phyloP scores from a whole-genome alignment of 2,888 invertebrate species.

The Machimus rusticus region DNA sequence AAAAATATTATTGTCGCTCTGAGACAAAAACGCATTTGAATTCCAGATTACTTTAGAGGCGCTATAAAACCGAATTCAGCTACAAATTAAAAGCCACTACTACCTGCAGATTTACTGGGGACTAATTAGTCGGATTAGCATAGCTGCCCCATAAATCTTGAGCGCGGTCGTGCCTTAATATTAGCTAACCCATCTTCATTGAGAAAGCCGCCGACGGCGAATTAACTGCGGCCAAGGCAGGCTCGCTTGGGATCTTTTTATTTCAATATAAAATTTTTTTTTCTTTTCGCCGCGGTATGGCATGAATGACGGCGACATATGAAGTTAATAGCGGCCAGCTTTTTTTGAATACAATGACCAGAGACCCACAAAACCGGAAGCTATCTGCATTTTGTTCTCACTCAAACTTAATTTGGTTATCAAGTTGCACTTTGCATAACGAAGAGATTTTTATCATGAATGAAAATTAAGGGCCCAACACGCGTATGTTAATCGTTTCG shows the following conservation, averaged over 20 bases:
- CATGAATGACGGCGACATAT: slow-evolving; percentile 1
- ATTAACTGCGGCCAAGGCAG: not conserved
- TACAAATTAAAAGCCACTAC: slow-evolving; percentile 12
- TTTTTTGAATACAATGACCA: slow-evolving; percentile 15
- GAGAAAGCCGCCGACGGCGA: not conserved
- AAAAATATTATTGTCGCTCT: not conserved
- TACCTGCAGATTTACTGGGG: slow-evolving; percentile 20
- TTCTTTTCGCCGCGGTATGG: not conserved
- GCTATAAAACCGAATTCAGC: slow-evolving; percentile 2
- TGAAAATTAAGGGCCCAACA: not conserved
- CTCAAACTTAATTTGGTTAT: not conserved
- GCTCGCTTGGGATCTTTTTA: not conserved
- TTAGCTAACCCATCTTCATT: slow-evolving; percentile 4
- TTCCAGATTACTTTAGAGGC: not conserved
- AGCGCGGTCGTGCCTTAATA: not conserved
- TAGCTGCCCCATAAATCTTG: slow-evolving; percentile 22
- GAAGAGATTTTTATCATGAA: not conserved
- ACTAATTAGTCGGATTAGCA: slow-evolving; percentile 28
- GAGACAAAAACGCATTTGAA: not conserved
- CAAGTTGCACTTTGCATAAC: not conserved
- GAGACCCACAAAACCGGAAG: not conserved
- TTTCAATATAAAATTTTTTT: not conserved
- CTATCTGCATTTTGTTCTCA: not conserved
- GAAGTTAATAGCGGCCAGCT: not conserved
- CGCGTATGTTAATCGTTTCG: not conserved